Base-by-base conservation (phyloP, 2,888 invertebrate genomes). In the Philereme vetulata region DNA sequence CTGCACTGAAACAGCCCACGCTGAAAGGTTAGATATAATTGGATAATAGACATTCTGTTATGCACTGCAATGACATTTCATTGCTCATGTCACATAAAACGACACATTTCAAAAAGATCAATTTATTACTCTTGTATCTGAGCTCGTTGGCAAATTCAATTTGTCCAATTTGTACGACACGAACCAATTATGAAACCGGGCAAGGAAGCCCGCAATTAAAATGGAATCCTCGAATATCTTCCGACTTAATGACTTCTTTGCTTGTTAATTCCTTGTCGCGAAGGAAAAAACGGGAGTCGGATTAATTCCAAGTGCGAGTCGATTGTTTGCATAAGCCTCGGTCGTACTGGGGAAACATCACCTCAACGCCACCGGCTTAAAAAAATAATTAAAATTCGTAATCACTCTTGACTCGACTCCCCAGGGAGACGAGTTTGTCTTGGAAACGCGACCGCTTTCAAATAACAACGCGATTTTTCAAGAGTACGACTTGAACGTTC, bases 331-430 rank as follows among this genome's bases (percentile, higher is more conserved):
- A 90, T 91, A 91, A 91, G 92, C 88, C 86, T 82, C 85, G 79
- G 78, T 78, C 84, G 80, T 77, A 76, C 78, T 77, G 86, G 88
- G 90, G 90, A 89, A 90, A 84, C 91, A 88, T 90, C 92, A 91
- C 90, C 92, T 90, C 86, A 77, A 82, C 80, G 88, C 90, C 89
- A 90, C 90, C 85, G 92, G 91, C 92, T 92, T 92, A 91, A 92
- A 92, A 92, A 91, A 92, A 92, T 92, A 92, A 92, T 92, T 92
- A 92, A 92, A 92, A 92, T 90, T 90, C 88, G 91, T 91, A 92
- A 92, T 92, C 90, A 92, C 90, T 92, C 90, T 89, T 90, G 92
- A 92, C 87, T 91, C 86, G 84, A 75, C 77, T 86, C 89, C 84
- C 82, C 70, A 70, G 78, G 83, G 85, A 82, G 82, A 76, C 59